Base-by-base conservation (phyloP, 2,888 invertebrate species). In the Cecidostiba fungosa region DNA sequence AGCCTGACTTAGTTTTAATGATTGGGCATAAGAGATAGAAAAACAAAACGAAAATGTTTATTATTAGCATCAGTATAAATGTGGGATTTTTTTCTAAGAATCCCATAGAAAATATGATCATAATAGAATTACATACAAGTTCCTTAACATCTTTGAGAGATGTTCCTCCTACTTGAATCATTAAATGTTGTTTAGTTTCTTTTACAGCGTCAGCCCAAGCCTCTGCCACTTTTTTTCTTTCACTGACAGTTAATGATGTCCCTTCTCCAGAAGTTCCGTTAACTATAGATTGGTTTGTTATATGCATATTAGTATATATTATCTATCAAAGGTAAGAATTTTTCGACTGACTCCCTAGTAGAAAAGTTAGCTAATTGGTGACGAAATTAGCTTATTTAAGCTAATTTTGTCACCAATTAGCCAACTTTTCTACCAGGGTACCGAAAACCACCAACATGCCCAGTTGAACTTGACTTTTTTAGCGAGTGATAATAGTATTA, bases 251-350 rank as follows among this genome's bases (percentile, higher is more conserved):
- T 92, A 97, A 92, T 0, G 95, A 95, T 89, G 95, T 95, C 0
- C 96, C 97, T 93, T 97, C 97, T 0, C 97, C 97, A 39, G 95
- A 95, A 0, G 97, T 97, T 14, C 97, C 97, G 92, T 97, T 97
- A 14, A 97, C 97, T 97, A 89, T 69, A 43, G 16, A 23, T 43
- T 23, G 1, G 14, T 66, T 66, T 26, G n/a, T n/a, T 59, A 1
- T n/a, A 1, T n/a, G 6, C n/a, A 1, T 59, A 59, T 23, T 26
- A 29, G 3, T 29, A 29, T 54, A 54, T 62, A 19, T 19, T 4
- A 50, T 19, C 1, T 19, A 19, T 50, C 50, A 2, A 43, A 12
- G 12, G 12, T 10, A 12, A 43, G 43, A 43, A 43, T n/a, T 54
- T n/a, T 19, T 54, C 2, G 4, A 14, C 19, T 19, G 50, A 50